Conservation (phyloP, 2,113 vertebrate species). For the Oryctolagus cuniculus region mOryCun1.1 NC_091432.1:55367501-55368000, state of each 20-base stretch:
- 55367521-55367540: neutral
- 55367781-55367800: neutral
- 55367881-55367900: neutral
- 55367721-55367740: neutral
- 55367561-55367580: too few species aligned
- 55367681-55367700: too few species aligned
- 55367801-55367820: neutral
- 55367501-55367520: neutral
- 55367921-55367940: neutral
- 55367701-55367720: neutral
- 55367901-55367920: neutral
- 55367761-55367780: neutral
- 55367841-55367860: neutral
- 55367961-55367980: neutral
- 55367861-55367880: accelerated
- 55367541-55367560: too few species aligned
- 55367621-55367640: neutral
- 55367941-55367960: neutral
- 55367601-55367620: neutral
- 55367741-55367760: neutral
- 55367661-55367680: too few species aligned
- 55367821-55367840: neutral
- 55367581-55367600: neutral
- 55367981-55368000: too few species aligned
- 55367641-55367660: neutral